phyloP scores from a whole-genome alignment of 2,888 invertebrate species.

The Odontomyia ornata region DNA sequence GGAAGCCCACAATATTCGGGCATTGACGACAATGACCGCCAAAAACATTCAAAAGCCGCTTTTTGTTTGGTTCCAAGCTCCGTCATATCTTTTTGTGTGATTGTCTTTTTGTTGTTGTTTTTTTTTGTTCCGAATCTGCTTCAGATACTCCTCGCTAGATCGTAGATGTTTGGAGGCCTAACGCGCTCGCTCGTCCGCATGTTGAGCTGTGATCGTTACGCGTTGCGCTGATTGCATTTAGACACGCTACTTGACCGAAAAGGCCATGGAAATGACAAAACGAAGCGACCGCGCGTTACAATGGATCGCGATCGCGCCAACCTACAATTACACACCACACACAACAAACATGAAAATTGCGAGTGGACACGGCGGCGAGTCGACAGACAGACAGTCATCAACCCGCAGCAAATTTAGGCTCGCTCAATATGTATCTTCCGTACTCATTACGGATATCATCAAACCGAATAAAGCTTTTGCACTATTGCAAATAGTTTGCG shows the following conservation, averaged over 20 bases:
- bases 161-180: neutral
- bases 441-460: constrained; percentile 3
- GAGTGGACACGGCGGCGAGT: no score
- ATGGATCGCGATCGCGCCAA: neutral
- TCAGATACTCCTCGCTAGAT: neutral
- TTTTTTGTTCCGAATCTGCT: no score
- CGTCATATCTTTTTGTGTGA: neutral
- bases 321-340: neutral
- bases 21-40: constrained; percentile 20
- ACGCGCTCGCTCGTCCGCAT: neutral
- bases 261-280: constrained; percentile 35
- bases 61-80: constrained; percentile 11
- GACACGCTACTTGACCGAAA: constrained; percentile 29
- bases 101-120: neutral
- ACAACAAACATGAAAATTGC: no score
- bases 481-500: constrained; percentile 29
- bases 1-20: neutral
- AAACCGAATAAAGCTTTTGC: constrained; percentile 1
- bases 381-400: constrained; percentile 25
- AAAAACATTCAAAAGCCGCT: constrained; percentile 12
- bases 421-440: neutral
- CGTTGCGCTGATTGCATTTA: constrained; percentile 16
- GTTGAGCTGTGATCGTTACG: constrained; percentile 7
- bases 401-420: constrained; percentile 3
- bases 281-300: neutral